Percentiles rank a stretch among this genome's conserved stretches.
Conservation (phyloP, 1,140 invertebrate species). For the Hesperophylax magnus region DNA sequence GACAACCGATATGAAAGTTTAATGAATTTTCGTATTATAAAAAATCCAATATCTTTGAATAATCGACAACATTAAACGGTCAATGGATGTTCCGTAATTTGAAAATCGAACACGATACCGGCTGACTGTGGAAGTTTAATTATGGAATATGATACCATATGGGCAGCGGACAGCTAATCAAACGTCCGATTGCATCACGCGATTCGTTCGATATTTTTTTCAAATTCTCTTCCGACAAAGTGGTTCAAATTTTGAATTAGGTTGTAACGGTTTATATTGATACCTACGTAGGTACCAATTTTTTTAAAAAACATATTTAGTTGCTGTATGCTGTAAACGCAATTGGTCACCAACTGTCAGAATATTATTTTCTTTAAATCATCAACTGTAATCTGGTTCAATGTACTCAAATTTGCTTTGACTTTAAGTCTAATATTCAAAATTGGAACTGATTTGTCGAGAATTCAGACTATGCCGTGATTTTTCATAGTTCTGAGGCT, state of each 20-base stretch:
- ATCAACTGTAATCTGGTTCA: too few species aligned
- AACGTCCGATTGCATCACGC: slow-evolving; percentile 49
- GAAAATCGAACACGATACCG: slow-evolving; percentile 31
- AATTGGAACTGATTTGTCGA: too few species aligned
- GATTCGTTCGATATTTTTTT: slow-evolving; percentile 43
- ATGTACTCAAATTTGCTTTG: too few species aligned
- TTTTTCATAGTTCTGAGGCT: too few species aligned
- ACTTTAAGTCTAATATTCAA: too few species aligned
- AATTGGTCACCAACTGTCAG: neutral
- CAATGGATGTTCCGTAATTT: slow-evolving; percentile 19
- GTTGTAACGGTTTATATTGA: neutral
- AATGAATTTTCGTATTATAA: neutral
- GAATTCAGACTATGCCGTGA: too few species aligned
- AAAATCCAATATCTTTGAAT: slow-evolving; percentile 12
- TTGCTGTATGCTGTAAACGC: too few species aligned
- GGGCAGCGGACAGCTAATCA: slow-evolving; percentile 33
- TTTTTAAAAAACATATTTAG: too few species aligned
- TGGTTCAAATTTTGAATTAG: neutral
- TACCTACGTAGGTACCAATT: neutral
- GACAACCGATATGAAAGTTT: too few species aligned
- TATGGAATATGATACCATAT: slow-evolving; percentile 38
- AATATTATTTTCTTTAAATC: too few species aligned
- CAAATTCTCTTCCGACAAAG: slow-evolving; percentile 27
- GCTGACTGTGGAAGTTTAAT: slow-evolving; percentile 32
- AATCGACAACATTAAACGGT: slow-evolving; percentile 16